Evolutionary conservation across 2,113 vertebrate species (phyloP).

Genomic region (Megalops atlanticus): DNA sequence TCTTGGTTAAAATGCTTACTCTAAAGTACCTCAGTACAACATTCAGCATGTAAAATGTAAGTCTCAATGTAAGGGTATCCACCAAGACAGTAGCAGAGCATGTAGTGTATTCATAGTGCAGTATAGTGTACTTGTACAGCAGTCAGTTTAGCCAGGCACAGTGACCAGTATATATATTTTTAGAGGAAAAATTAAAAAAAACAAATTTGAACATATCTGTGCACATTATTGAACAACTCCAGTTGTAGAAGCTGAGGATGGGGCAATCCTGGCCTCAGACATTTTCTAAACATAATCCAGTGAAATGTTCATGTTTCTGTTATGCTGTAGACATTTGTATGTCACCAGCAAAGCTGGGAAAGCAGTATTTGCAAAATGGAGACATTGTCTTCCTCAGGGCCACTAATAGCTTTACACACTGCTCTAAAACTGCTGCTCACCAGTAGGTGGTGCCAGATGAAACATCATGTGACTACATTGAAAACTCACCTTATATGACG

Average conservation of each 20-base stretch:
- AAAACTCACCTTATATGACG: slow-evolving; percentile 14
- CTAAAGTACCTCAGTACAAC: neutral
- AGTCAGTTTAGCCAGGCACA: too few relatives aligned
- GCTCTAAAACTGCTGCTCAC: slow-evolving; percentile 12
- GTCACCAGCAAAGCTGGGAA: neutral
- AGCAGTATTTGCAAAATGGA: neutral
- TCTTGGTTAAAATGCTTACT: neutral
- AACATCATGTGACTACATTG: slow-evolving; percentile 16
- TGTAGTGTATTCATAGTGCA: too few relatives aligned
- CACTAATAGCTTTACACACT: too few relatives aligned
- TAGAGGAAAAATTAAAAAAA: too few relatives aligned
- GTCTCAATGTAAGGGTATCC: neutral
- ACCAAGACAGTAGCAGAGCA: too few relatives aligned
- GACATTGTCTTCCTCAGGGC: neutral
- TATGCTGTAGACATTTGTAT: neutral
- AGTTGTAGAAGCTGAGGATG: neutral
- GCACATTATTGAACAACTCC: neutral
- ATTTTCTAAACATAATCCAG: slow-evolving; percentile 24
- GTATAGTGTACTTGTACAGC: too few relatives aligned
- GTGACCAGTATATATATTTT: too few relatives aligned
- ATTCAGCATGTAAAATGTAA: neutral
- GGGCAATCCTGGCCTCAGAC: slow-evolving; percentile 32
- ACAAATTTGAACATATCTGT: too few relatives aligned
- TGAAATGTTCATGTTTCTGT: neutral
- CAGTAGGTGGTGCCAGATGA: slow-evolving; percentile 64